phyloP scores from a whole-genome alignment of 2,113 vertebrate genomes.

The Poecilia latipinna region DNA sequence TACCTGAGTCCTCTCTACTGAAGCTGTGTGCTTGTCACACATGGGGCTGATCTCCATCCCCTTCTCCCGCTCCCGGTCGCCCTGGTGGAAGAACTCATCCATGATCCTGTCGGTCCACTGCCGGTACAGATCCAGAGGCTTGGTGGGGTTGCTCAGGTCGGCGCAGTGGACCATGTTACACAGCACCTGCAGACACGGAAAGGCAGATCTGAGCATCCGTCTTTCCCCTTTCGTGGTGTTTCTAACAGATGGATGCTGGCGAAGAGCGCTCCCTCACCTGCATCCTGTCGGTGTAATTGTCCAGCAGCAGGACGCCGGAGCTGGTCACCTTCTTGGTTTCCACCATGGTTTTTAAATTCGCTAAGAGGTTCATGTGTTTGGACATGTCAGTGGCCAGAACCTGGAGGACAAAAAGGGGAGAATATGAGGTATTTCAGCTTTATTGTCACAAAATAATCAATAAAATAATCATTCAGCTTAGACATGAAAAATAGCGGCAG shows the following conservation, averaged over 20 bases:
- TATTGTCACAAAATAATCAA: no score
- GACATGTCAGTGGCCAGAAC: constrained; percentile 99
- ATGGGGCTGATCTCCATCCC: constrained; percentile 99
- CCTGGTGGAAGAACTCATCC: constrained; percentile 99
- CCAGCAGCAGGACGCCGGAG: constrained; percentile 94
- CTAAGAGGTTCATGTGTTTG: constrained; percentile 97
- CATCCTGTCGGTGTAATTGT: constrained; percentile 97
- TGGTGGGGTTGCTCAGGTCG: constrained; percentile 96
- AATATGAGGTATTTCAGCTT: not conserved
- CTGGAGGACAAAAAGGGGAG: constrained; percentile 66
- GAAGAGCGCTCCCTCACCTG: constrained; percentile 82
- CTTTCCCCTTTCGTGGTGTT: not conserved
- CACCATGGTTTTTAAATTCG: constrained; percentile 98
- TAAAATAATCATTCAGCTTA: no score
- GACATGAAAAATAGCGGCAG: no score
- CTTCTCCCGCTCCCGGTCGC: constrained; percentile 92
- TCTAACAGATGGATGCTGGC: not conserved
- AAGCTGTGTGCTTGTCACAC: constrained; percentile 98
- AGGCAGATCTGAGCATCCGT: not conserved
- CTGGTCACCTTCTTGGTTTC: constrained; percentile 99
- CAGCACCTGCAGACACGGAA: constrained; percentile 84
- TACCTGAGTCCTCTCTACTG: constrained; percentile 98
- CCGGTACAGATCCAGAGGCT: constrained; percentile 94
- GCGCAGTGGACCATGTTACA: constrained; percentile 99
- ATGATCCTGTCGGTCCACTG: constrained; percentile 99